Conservation (phyloP, 2,888 invertebrate species). For the Xestia xanthographa region DNA sequence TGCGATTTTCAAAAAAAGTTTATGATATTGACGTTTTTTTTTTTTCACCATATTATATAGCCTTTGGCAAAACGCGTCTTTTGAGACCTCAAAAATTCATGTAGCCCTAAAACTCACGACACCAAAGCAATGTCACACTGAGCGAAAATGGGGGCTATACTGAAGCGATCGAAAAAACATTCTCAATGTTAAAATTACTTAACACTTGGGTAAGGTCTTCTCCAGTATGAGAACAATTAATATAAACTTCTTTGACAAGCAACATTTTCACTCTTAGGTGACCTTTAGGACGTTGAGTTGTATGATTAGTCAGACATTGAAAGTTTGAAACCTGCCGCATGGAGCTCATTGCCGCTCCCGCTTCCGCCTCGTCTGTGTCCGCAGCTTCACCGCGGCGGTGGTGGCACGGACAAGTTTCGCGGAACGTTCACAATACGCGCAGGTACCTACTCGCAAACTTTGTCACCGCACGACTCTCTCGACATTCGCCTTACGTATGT, state of each 20-base stretch:
- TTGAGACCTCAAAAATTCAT: no score
- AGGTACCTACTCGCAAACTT: slow-evolving; percentile 46
- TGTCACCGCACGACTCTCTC: slow-evolving; percentile 18
- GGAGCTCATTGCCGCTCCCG: neutral
- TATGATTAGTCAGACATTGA: neutral
- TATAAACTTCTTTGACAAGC: neutral
- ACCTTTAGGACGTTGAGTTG: neutral
- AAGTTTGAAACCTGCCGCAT: no score
- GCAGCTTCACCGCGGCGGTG: neutral
- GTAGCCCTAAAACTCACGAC: no score
- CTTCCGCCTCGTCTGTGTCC: neutral
- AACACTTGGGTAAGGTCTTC: neutral
- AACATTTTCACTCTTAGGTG: neutral
- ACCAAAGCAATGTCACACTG: no score
- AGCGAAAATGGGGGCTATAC: no score
- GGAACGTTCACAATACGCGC: slow-evolving; percentile 36
- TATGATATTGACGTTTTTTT: no score
- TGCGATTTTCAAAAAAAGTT: no score
- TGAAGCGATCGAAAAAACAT: no score
- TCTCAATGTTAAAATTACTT: no score
- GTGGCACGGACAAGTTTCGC: neutral
- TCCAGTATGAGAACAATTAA: neutral
- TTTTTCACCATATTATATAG: no score
- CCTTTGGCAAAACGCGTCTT: no score
- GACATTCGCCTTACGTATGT: slow-evolving; percentile 16